Evolutionary conservation across 2,797 vertebrate genomes (phyloP), one percentile per base, ranked within the genome.

Genomic region (Heteromormyrus szaboi): DNA sequence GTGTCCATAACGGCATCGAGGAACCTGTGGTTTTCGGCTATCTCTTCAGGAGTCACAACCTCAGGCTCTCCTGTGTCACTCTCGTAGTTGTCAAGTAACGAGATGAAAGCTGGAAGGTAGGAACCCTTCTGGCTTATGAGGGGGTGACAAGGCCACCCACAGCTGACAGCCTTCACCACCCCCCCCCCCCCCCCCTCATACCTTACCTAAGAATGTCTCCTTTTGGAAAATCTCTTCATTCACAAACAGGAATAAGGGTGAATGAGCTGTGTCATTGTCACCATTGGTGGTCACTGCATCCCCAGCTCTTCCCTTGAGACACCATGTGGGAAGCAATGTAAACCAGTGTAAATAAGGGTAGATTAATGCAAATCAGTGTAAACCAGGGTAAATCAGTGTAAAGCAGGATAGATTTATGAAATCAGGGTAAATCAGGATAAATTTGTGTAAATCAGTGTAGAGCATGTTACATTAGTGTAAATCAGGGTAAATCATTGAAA

Each of bases 71-170:
- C 96, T 0, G 96, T 94, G 91, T 95, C 96, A 89, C 96, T 96
- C 92, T 93, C 96, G 88, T 97, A 97, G 93, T 97, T 97, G 90
- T 97, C 96, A 93, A 97, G 89, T 46, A 97, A 94, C n/a, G 96
- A 97, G 91, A 97, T 96, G 50, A 97, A 97, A 51, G 96, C 96
- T 97, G 92, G 29, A 88, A 91, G 29, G 85, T 89, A 85, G 54
- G 81, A 59, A 1, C 14, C 68, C 85, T 56, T 87, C 86, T 62
- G 62, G 89, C 48, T 84, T 37, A 59, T 85, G n/a, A 11, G 46
- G 4, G 3, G 4, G 87, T 86, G 54, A 56, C 76, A 33, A 50
- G 54, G 53, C 41, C 50, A 46, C 41, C 48, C 59, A 59, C 54
- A 17, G 53, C 86, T 37, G 46, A 4, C 17, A 65, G 19, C 19